Evolutionary conservation across 2,888 invertebrate genomes (phyloP), one percentile per base, ranked within the genome.

Genomic region (Yponomeuta plumbellus): DNA sequence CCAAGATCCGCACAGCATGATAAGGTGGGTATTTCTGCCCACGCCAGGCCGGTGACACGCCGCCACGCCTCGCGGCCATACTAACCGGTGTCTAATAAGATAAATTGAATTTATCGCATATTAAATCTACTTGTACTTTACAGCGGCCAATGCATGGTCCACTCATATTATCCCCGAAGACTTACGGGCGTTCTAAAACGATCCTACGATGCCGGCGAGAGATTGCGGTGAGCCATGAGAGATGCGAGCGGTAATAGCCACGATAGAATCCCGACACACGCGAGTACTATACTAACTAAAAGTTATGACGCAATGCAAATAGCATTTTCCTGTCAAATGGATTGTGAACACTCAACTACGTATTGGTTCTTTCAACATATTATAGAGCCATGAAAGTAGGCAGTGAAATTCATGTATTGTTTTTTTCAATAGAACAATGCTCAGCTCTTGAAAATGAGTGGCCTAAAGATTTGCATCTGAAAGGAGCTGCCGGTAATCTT

Each of bases 101-200:
- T 85, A 82, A 79, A 84, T 83, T 79, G 75, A 77, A 80, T 80
- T 80, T 83, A 85, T 84, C 81, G 78, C 72, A 74, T 77, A 77
- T 81, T 79, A 80, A 76, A 84, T 84, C 83, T 79, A 68, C 74
- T 71, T 68, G 75, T 74, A 75, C 76, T 71, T 74, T 76, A 74
- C 77, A 75, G 74, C 74, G 40, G 34, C 23, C 75, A 72, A 77
- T 78, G 74, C 78, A 74, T 79, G 75, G 77, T 73, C 74, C 74
- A 73, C 74, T 75, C 78, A 74, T 76, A 80, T 77, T 79, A 78
- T 77, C 66, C 52, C 73, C 70, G 71, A 74, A 76, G 71, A 81
- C 72, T 76, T 77, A 79, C 72, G 72, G 71, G 68, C 69, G 70
- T 67, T 69, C 44, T 71, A 75, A 73, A 77, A 75, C 71, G 74